Evolutionary conservation across 2,888 invertebrate species (phyloP), one percentile per base, ranked within the genome.

Genomic region (Myathropa florea): DNA sequence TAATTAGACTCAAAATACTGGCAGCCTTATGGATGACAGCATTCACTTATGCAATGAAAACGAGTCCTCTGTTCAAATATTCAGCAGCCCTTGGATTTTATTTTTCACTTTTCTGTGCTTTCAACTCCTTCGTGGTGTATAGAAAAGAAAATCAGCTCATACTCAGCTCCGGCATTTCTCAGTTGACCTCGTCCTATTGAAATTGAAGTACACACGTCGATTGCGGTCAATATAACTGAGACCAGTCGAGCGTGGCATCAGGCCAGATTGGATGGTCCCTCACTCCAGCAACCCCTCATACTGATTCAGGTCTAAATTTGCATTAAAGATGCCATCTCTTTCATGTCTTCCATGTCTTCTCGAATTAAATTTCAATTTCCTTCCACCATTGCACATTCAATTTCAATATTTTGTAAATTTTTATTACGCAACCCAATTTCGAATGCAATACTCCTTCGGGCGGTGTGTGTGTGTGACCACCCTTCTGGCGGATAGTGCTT

Each of bases 321-420:
- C 71, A 64, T 79, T 64, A 24, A 57, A 53, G n/a, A 3, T n/a
- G 57, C 4, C 26, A 24, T 65, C n/a, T 46, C 23, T 26, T 23
- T 26, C 61, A 26, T 28, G 4, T 21, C 1, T 1, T 7, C 30
- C 14, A 30, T 59, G 57, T 57, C 59, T 24, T 75, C 61, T 71
- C 2, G 61, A 85, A 85, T 85, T 77, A 77, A 68, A 81, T 55
- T 77, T 77, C 61, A 85, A 85, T 85, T 77, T 85, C 28, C 72
- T 72, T 77, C 72, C 76, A 60, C 81, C 71, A 76, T 72, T 85
- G 76, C 84, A 81, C 84, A 85, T 81, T 85, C 84, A 85, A 85
- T 81, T 85, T 64, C 76, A 85, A 85, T 85, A 85, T 85, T 85
- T 85, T 85, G 68, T 68, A 85, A 81, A 72, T 81, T 64, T 77